A percentile compares a stretch with the other conserved stretches of the same genome.
Evolutionary conservation across 1,140 invertebrate genomes (phyloP).

Genomic region (Trichonephila clavipes): DNA sequence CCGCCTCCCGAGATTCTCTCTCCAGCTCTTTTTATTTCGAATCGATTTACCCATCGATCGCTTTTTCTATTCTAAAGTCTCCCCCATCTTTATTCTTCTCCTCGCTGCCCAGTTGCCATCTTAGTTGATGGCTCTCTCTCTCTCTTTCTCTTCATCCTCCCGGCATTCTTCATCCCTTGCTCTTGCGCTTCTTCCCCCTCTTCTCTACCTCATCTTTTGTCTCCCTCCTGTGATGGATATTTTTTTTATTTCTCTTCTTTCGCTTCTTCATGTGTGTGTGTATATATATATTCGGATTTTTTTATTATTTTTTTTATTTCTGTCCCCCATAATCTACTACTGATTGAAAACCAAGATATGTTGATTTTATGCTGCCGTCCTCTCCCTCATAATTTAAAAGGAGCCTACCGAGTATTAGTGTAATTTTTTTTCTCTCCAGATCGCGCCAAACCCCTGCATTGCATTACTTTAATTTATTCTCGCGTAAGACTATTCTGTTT

Average conservation of each 20-base stretch:
- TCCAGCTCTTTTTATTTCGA: constrained; percentile 66
- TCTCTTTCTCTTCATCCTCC: constrained; percentile 39
- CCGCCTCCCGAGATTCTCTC: constrained; percentile 31
- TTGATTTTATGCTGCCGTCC: constrained; percentile 61
- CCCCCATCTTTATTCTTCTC: constrained; percentile 1
- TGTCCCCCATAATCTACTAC: constrained; percentile 66
- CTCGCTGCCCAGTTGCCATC: constrained; percentile 55
- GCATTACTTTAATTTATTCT: constrained; percentile 23
- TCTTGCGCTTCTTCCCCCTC: constrained; percentile 70
- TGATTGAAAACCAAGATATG: constrained; percentile 75
- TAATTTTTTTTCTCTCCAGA: not conserved
- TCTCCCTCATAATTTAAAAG: constrained; percentile 54
- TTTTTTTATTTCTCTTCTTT: not conserved
- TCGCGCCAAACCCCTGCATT: not conserved
- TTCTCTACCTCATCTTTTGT: constrained; percentile 68
- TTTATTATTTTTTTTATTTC: not conserved
- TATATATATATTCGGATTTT: constrained; percentile 28
- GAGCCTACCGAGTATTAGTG: not conserved
- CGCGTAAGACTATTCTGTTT: not conserved
- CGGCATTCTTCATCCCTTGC: constrained; percentile 62
- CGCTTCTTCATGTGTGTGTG: not conserved
- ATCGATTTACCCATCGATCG: constrained; percentile 67
- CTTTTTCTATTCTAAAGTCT: constrained; percentile 76
- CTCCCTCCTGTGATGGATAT: constrained; percentile 33
- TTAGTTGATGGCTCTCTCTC: constrained; percentile 74